Percentiles rank a stretch among this genome's conserved stretches.
These are phyloP conservation scores for Mormyrus lacerda DNA, from an alignment of 2,113 vertebrate species.

Conservation along the genomic window DNA sequence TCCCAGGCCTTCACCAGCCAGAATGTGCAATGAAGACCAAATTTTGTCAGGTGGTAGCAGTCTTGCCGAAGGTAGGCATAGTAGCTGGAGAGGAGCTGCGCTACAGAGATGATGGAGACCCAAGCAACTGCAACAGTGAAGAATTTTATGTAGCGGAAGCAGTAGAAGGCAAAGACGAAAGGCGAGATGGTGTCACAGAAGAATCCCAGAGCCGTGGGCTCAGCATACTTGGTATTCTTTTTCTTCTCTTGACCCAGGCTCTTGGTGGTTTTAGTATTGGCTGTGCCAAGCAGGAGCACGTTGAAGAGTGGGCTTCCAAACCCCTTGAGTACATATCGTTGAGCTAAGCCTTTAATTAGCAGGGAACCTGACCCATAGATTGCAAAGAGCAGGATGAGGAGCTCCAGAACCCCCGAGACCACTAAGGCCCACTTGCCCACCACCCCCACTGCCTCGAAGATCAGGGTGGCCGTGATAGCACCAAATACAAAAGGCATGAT, in stretches of 20 bases:
- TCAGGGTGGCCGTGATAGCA: constrained; percentile 65
- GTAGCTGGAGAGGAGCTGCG: constrained; percentile 74
- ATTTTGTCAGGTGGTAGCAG: constrained; percentile 72
- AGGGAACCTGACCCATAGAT: constrained; percentile 70
- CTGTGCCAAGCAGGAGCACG: constrained; percentile 68
- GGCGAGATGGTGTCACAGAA: constrained; percentile 70
- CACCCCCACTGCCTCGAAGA: constrained; percentile 70
- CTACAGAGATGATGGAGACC: constrained; percentile 68
- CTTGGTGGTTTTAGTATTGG: constrained; percentile 56
- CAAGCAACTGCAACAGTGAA: constrained; percentile 66
- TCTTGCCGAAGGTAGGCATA: constrained; percentile 73
- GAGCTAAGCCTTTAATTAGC: constrained; percentile 73
- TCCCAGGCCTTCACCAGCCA: constrained; percentile 81
- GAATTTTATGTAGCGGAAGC: constrained; percentile 65
- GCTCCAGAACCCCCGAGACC: constrained; percentile 65
- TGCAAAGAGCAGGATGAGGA: constrained; percentile 67
- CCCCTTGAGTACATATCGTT: constrained; percentile 70
- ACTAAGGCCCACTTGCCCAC: constrained; percentile 67
- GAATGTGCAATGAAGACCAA: constrained; percentile 66
- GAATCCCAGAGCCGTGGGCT: constrained; percentile 78
- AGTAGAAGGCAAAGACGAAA: constrained; percentile 75
- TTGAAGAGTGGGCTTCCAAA: constrained; percentile 83
- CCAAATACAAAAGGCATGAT: constrained; percentile 85
- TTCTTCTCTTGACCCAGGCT: constrained; percentile 71
- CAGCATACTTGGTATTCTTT: constrained; percentile 83